These are phyloP conservation scores for Calephelis virginiensis DNA, from an alignment of 1,140 invertebrate species.

Conservation along the genomic window DNA sequence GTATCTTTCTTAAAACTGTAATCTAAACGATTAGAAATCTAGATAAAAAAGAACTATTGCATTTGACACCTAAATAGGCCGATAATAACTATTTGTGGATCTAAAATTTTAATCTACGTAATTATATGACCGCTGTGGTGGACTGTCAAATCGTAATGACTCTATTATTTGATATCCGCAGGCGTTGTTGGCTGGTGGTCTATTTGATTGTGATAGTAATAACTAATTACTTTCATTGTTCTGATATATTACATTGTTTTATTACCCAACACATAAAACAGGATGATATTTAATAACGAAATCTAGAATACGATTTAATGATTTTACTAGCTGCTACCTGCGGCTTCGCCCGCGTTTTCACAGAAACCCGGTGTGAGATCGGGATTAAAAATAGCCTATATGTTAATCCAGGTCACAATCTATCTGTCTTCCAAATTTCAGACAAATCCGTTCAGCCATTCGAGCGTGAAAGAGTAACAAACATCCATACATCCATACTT, in stretches of 20 bases:
- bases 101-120: slow-evolving; percentile 34
- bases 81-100: slow-evolving; percentile 30
- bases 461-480: too few relatives aligned
- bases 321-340: too few relatives aligned
- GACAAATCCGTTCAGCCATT: too few relatives aligned
- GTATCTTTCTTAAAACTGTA: neutral
- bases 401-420: too few relatives aligned
- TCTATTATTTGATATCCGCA: slow-evolving; percentile 40
- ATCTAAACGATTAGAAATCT: slow-evolving; percentile 22
- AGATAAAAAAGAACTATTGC: slow-evolving; percentile 24
- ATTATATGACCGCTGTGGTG: slow-evolving; percentile 32
- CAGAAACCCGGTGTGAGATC: too few relatives aligned
- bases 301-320: too few relatives aligned
- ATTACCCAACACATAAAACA: neutral
- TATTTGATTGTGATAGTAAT: slow-evolving; percentile 36
- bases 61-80: slow-evolving; percentile 30
- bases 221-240: slow-evolving; percentile 15
- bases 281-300: neutral
- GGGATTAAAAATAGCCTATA: too few relatives aligned
- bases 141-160: slow-evolving; percentile 48
- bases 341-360: too few relatives aligned
- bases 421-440: too few relatives aligned
- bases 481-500: too few relatives aligned
- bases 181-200: slow-evolving; percentile 35
- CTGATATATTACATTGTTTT: neutral